These are phyloP conservation scores for Clivina fossor DNA, from an alignment of 2,888 invertebrate genomes.

Conservation along the genomic window DNA sequence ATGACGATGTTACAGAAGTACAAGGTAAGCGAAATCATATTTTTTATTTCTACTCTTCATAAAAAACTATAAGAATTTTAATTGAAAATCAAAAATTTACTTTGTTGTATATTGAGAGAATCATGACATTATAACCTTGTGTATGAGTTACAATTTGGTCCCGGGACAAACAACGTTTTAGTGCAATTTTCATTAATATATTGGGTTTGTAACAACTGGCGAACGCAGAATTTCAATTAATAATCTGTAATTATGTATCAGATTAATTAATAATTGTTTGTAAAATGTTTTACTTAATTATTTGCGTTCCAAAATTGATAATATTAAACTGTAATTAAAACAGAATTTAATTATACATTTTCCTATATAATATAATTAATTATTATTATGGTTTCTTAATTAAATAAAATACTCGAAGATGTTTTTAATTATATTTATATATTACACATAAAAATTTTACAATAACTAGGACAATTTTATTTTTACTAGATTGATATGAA, in stretches of 20 bases:
- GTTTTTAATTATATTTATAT: too few species aligned
- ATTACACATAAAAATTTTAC: too few species aligned
- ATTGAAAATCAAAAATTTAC: not conserved
- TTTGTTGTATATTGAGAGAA: not conserved
- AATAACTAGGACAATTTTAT: too few species aligned
- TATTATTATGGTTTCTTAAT: not conserved
- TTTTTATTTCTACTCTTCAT: too few species aligned
- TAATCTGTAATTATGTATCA: constrained; percentile 10
- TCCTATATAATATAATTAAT: not conserved
- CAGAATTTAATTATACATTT: not conserved
- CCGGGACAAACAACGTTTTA: too few species aligned
- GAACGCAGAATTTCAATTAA: constrained; percentile 19
- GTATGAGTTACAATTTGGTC: too few species aligned
- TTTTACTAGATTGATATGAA: too few species aligned
- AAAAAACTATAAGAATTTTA: not conserved
- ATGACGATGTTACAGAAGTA: constrained; percentile 57
- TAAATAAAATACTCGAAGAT: too few species aligned
- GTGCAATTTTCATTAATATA: constrained; percentile 16
- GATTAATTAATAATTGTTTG: constrained; percentile 28
- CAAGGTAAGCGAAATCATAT: constrained; percentile 60
- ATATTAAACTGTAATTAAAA: not conserved
- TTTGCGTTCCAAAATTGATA: not conserved
- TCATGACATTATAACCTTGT: not conserved
- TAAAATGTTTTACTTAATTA: constrained; percentile 24
- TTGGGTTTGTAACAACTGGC: too few species aligned